Base-by-base conservation (phyloP, 2,888 invertebrate genomes). In the Leptogaster cylindrica region DNA sequence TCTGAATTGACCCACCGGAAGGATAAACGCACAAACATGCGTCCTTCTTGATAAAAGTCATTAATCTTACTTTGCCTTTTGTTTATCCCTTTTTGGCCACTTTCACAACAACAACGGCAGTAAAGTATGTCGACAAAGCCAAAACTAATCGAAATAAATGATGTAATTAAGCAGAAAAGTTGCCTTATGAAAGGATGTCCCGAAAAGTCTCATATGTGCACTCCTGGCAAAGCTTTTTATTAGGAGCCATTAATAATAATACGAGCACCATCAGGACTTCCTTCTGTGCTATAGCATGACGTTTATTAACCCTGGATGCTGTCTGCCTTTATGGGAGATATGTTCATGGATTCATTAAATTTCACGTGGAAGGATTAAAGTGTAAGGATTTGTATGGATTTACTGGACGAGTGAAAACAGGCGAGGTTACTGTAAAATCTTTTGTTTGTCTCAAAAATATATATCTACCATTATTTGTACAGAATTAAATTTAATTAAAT, bases 121-220 rank as follows among this genome's bases (percentile, higher is more conserved):
- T 25, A 58, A 58, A 58, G 41, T 58, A 58, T 41, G 58, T 58
- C 58, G 58, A 58, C 58, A 58, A 39, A 58, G 41, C 39, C 58
- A 25, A 58, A 58, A 58, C 58, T 58, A 58, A 58, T 58, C 58
- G 58, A 58, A 58, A 58, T 58, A 58, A 58, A 58, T 58, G 58
- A 58, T 58, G 58, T 58, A 58, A 58, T 58, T 58, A 58, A 58
- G 58, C 58, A 58, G 58, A 58, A 58, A 58, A 58, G 58, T 58
- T 58, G 39, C 58, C 41, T 58, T 58, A 58, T 58, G 58, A 58
- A 58, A 58, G 58, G 58, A 58, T 58, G 58, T 58, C 31, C 41
- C 23, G 25, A 39, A 12, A 36, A 58, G 58, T 23, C 58, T 58
- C 58, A 58, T 58, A 58, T 58, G 58, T 58, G 58, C 58, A 58